These are phyloP conservation scores for Eulithis prunata DNA, from an alignment of 2,888 invertebrate genomes.

Conservation along the genomic window DNA sequence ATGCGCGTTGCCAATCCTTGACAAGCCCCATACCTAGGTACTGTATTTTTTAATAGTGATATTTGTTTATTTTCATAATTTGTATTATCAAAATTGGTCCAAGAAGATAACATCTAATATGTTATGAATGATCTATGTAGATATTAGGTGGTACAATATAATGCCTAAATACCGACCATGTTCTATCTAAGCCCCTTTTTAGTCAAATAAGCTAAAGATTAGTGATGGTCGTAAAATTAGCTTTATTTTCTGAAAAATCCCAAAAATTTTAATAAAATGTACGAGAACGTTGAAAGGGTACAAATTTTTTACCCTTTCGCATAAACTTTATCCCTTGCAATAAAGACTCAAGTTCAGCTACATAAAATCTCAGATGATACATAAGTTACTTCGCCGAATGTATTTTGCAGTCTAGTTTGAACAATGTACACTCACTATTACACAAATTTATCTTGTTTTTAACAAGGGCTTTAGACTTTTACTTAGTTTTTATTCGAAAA, in stretches of 20 bases:
- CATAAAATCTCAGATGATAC: slow-evolving; percentile 32
- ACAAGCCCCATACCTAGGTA: no score
- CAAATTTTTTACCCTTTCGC: slow-evolving; percentile 26
- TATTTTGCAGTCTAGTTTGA: slow-evolving; percentile 5
- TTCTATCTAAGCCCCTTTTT: neutral
- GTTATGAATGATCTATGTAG: no score
- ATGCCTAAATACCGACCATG: neutral
- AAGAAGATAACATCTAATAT: no score
- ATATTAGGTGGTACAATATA: no score
- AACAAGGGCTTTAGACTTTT: no score
- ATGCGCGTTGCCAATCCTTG: no score
- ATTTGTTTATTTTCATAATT: no score
- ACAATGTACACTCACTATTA: neutral
- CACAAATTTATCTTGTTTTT: no score
- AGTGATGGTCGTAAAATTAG: slow-evolving; percentile 9
- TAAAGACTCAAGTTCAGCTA: slow-evolving; percentile 35
- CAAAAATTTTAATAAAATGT: slow-evolving; percentile 19
- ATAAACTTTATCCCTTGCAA: slow-evolving; percentile 33
- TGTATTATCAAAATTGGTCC: no score
- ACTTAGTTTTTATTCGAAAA: no score
- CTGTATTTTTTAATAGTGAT: no score
- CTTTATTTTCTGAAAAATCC: slow-evolving; percentile 16
- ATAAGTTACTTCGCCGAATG: slow-evolving; percentile 24
- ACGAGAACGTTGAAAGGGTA: slow-evolving; percentile 23
- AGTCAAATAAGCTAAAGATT: slow-evolving; percentile 4